Conservation (phyloP, 2,797 vertebrate species). For the Lindbergichthys nudifrons region DNA sequence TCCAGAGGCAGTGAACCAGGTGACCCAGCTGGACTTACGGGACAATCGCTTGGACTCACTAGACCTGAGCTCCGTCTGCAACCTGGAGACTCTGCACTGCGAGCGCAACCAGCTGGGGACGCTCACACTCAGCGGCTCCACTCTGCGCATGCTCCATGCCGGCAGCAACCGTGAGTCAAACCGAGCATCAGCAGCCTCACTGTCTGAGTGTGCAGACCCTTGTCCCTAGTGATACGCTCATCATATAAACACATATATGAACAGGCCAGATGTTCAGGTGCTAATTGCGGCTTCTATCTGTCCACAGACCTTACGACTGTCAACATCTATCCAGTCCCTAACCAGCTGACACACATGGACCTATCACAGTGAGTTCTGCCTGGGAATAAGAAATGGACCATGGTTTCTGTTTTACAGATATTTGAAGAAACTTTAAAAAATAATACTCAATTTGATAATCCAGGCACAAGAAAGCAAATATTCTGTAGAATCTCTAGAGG, state of each 20-base stretch:
- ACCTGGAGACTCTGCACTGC: slow-evolving; percentile 93
- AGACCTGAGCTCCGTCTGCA: slow-evolving; percentile 90
- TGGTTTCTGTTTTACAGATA: neutral
- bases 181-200: slow-evolving; percentile 27
- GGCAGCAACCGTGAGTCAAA: slow-evolving; percentile 89
- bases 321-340: slow-evolving; percentile 92
- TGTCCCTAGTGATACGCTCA: slow-evolving; percentile 16
- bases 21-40: slow-evolving; percentile 92
- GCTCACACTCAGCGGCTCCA: slow-evolving; percentile 91
- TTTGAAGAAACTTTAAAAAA: neutral
- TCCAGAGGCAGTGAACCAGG: slow-evolving; percentile 87
- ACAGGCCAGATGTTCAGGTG: slow-evolving; percentile 37
- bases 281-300: slow-evolving; percentile 59
- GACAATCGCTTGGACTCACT: slow-evolving; percentile 90
- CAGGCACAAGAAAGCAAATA: slow-evolving; percentile 6
- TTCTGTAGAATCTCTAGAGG: slow-evolving; percentile 3
- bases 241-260: slow-evolving; percentile 14
- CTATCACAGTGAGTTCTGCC: slow-evolving; percentile 90
- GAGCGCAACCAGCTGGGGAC: slow-evolving; percentile 92
- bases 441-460: neutral
- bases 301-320: slow-evolving; percentile 89
- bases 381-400: slow-evolving; percentile 27
- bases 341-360: slow-evolving; percentile 90
- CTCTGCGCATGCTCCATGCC: slow-evolving; percentile 90
- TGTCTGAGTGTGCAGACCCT: slow-evolving; percentile 20